Conservation (phyloP, 2,113 vertebrate species). For the Anser cygnoides region DNA sequence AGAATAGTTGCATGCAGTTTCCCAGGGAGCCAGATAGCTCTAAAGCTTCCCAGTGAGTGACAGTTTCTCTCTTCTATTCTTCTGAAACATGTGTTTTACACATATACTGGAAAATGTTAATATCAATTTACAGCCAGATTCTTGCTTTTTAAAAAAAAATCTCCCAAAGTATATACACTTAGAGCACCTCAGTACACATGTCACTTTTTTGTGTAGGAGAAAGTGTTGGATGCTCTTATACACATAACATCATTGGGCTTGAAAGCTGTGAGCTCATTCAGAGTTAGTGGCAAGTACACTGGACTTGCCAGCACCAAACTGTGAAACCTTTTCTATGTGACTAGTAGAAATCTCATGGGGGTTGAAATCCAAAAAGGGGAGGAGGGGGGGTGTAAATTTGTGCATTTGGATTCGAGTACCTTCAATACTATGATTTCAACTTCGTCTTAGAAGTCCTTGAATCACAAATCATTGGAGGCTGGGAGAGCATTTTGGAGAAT, state of each 20-base stretch:
- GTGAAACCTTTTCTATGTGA: slow-evolving; percentile 54
- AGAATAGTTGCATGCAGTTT: slow-evolving; percentile 74
- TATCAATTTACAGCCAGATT: slow-evolving; percentile 63
- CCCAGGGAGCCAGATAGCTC: slow-evolving; percentile 71
- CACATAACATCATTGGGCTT: slow-evolving; percentile 45
- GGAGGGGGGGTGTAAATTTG: slow-evolving; percentile 22
- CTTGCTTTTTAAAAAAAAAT: not conserved
- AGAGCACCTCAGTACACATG: slow-evolving; percentile 66
- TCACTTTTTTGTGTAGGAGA: slow-evolving; percentile 53
- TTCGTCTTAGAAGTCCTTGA: slow-evolving; percentile 61
- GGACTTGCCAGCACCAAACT: slow-evolving; percentile 67
- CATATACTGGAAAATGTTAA: slow-evolving; percentile 72
- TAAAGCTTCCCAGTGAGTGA: slow-evolving; percentile 73
- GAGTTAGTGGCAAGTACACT: slow-evolving; percentile 55
- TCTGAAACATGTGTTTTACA: slow-evolving; percentile 70
- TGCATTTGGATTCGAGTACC: slow-evolving; percentile 50
- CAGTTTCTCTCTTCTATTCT: slow-evolving; percentile 75
- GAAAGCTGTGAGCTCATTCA: slow-evolving; percentile 56
- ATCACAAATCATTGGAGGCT: slow-evolving; percentile 35
- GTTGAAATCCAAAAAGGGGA: slow-evolving; percentile 10
- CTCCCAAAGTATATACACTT: slow-evolving; percentile 37
- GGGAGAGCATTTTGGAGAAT: slow-evolving; percentile 60
- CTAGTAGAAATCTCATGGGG: slow-evolving; percentile 37
- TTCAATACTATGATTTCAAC: slow-evolving; percentile 4
- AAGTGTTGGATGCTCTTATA: slow-evolving; percentile 67